These are phyloP conservation scores for Deroptyus accipitrinus DNA, from an alignment of 2,113 vertebrate species.

Conservation along the genomic window DNA sequence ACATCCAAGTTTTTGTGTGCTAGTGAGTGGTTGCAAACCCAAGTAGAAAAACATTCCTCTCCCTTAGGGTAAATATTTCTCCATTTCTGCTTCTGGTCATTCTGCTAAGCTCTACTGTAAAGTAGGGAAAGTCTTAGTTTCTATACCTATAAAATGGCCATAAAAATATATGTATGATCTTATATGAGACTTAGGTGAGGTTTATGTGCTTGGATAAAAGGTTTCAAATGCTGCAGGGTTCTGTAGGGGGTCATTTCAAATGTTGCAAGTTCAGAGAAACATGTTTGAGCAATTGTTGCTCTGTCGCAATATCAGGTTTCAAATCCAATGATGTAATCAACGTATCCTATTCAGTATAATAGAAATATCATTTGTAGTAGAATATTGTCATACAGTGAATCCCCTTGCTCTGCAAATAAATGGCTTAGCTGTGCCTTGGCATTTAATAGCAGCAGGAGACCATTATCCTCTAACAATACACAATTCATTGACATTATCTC, in stretches of 20 bases:
- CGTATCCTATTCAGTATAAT: not conserved
- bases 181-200: not conserved
- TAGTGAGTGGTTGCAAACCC: not conserved
- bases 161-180: not conserved
- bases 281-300: not conserved
- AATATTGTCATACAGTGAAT: conserved; percentile 7
- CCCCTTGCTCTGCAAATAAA: conserved; percentile 21
- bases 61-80: not conserved
- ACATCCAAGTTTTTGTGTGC: not conserved
- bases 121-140: not conserved
- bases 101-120: not conserved
- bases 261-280: not conserved
- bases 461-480: conserved; percentile 16
- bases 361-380: not conserved
- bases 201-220: not conserved
- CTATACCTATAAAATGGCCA: not conserved
- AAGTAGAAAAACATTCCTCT: not conserved
- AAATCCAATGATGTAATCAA: not conserved
- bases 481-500: not conserved
- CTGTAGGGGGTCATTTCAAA: not conserved
- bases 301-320: not conserved
- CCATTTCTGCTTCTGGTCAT: not conserved
- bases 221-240: not conserved
- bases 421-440: not conserved
- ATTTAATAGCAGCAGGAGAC: conserved; percentile 45